Base-by-base conservation (phyloP, 2,113 vertebrate species). In the Cichladusa arquata region DNA sequence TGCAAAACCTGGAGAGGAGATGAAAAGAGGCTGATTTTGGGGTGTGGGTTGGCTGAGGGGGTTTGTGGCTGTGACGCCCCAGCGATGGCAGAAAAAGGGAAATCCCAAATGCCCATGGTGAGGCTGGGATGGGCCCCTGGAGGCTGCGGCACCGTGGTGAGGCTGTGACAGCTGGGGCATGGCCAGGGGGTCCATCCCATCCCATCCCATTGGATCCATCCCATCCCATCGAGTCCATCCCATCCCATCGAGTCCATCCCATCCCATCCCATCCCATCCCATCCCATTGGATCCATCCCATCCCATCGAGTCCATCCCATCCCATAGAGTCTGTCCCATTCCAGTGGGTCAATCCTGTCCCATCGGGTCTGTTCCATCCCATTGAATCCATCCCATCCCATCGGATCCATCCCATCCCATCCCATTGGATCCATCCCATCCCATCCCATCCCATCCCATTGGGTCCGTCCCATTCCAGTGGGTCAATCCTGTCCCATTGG, bases 81-180 rank as follows among this genome's bases (percentile, higher is more conserved):
- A 0, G 34, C 6, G 17, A 29, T 6, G 0, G 54, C 0, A 2
- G 76, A 34, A 42, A n/a, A 29, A 22, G 34, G 13, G 44, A 54
- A 74, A 87, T 77, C 38, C 72, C 62, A 8, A 51, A 58, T 2
- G 7, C 4, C 10, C 1, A 1, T 3, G 5, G 60, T 0, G 0
- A 56, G 67, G 71, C 10, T 0, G 3, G 56, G 71, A 19, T 17
- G 50, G 26, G 26, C 9, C 9, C 10, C 26, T 51, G 26, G 50
- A 51, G 50, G 26, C 25, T 16, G 16, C 5, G 9, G 3, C 31
- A 9, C 51, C 1, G 0, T 0, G 15, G 7, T 0, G 8, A 69
- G 65, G 60, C 5, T 0, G 1, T 0, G 8, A 74, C 9, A 12
- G 9, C 33, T 2, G 0, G 7, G 15, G 28, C 3, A 2, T 9